phyloP scores from a whole-genome alignment of 2,113 vertebrate genomes.

The Paramisgurnus dabryanus region DNA sequence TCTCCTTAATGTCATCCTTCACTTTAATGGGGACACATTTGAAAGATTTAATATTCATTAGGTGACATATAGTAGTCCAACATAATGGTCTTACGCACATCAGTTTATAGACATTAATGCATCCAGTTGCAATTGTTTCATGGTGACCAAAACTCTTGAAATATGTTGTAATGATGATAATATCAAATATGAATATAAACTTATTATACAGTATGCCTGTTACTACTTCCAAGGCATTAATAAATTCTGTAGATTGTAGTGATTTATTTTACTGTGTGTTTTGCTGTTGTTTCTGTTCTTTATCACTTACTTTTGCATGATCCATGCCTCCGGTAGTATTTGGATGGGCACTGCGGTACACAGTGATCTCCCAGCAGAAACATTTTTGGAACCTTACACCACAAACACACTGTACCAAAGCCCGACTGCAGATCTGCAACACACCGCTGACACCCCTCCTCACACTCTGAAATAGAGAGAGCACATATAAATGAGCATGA shows the following conservation, averaged over 20 bases:
- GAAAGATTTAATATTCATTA: too few relatives aligned
- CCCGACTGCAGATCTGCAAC: constrained; percentile 74
- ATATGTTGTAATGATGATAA: too few relatives aligned
- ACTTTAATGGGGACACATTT: too few relatives aligned
- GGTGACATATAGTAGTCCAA: too few relatives aligned
- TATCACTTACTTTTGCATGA: constrained; percentile 84
- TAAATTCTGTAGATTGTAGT: background rate
- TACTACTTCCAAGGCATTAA: too few relatives aligned
- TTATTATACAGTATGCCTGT: too few relatives aligned
- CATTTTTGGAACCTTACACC: constrained; percentile 73
- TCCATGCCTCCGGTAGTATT: constrained; percentile 67
- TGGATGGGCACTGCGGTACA: constrained; percentile 75
- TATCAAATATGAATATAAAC: too few relatives aligned
- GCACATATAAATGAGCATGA: background rate
- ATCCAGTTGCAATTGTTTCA: too few relatives aligned
- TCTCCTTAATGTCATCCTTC: too few relatives aligned
- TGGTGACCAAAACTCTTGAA: too few relatives aligned
- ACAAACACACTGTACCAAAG: constrained; percentile 80
- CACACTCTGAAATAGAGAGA: constrained; percentile 77
- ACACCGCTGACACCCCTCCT: constrained; percentile 81
- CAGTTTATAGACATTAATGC: too few relatives aligned
- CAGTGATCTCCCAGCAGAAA: constrained; percentile 85
- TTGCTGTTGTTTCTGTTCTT: background rate
- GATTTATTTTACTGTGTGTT: background rate
- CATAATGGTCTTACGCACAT: too few relatives aligned